Percentiles rank a stretch among this genome's conserved stretches.
These are phyloP conservation scores for Pterocles gutturalis DNA, from an alignment of 2,113 vertebrate genomes.

Conservation along the genomic window DNA sequence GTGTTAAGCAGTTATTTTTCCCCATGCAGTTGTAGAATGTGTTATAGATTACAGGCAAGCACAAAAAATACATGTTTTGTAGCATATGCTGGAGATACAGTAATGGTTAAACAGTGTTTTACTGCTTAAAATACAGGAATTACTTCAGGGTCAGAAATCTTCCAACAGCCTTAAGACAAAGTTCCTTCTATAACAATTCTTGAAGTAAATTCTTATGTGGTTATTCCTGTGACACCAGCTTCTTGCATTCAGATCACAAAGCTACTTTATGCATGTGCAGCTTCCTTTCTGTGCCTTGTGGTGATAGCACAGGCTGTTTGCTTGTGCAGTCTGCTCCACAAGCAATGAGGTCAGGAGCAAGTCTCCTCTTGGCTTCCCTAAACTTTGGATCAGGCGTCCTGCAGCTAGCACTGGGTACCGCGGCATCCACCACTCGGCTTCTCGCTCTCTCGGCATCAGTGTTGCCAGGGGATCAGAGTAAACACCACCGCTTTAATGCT, in stretches of 20 bases:
- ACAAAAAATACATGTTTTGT: neutral
- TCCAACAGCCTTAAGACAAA: neutral
- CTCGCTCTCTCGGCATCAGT: neutral
- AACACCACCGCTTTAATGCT: neutral
- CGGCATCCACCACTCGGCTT: fast-evolving
- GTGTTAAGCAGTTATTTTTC: conserved; percentile 45
- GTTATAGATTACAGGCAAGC: conserved; percentile 4
- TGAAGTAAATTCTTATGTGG: neutral
- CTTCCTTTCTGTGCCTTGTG: neutral
- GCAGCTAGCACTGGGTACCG: neutral
- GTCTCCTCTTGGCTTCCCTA: neutral
- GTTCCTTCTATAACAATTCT: neutral
- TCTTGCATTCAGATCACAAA: neutral
- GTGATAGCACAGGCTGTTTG: neutral
- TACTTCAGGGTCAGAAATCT: conserved; percentile 6
- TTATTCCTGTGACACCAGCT: neutral
- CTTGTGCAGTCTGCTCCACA: neutral
- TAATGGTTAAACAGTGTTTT: neutral
- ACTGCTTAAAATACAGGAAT: neutral
- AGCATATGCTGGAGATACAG: neutral
- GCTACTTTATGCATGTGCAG: neutral
- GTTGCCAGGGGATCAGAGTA: neutral
- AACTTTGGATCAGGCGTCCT: neutral
- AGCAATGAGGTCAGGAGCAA: neutral
- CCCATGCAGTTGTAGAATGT: conserved; percentile 27